Base-by-base conservation (phyloP, 2,888 invertebrate genomes). In the Cosmopolites sordidus region DNA sequence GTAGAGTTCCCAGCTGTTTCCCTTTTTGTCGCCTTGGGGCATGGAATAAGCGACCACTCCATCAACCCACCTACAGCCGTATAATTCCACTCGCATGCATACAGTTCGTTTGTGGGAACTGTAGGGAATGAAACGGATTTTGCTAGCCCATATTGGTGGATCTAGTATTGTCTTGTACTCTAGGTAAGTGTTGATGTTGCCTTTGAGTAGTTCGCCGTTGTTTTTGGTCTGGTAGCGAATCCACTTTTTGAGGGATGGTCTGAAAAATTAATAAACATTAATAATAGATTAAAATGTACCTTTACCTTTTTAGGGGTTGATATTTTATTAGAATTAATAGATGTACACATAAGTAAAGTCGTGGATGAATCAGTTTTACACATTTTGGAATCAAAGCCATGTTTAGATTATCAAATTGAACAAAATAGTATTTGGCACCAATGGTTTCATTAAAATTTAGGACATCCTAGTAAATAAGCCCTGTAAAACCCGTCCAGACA, bases 81-180 rank as follows among this genome's bases (percentile, higher is more conserved):
- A 92, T 17, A 94, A 72, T 71, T 94, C 94, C 18, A 93, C 88
- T 57, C 93, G 77, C 89, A 94, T 88, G 76, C 94, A 94, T 44
- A 93, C 89, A 0, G 92, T 93, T 56, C 92, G 80, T 2, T 83
- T 82, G 68, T 89, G 86, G 58, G 83, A 82, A 70, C 90, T 90
- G 79, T 87, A 87, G 0, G 94, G 94, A 50, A 92, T 78, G 74
- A 94, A 87, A 43, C 93, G 83, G 49, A 94, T 79, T 73, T 86
- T 85, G 61, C 86, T 86, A 15, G 92, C 92, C 80, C 92, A 88
- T 61, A 94, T 84, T 18, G 91, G 86, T 9, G 91, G 89, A 57
- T 88, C 84, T 64, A 92, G 77, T 43, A 83, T 82, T 60, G 83
- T 82, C 71, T 90, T 85, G 63, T 84, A 83, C 65, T 87, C 86